phyloP scores from a whole-genome alignment of 2,888 invertebrate genomes.

The Flexamia atlantica region DNA sequence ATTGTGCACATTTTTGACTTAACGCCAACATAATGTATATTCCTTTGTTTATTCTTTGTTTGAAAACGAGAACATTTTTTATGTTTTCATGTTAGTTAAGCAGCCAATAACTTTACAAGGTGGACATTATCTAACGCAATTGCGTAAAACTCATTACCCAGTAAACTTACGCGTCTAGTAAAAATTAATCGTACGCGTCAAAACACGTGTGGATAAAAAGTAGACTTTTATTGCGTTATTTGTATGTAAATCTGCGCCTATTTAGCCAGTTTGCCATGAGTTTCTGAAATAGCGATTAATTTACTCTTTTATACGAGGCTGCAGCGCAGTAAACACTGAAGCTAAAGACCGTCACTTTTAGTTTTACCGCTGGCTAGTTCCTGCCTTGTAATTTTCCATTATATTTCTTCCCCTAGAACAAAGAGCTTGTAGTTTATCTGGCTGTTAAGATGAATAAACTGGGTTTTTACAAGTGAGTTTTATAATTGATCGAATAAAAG shows the following conservation, averaged over 20 bases:
- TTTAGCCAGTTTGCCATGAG: background rate
- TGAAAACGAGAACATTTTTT: too few relatives aligned
- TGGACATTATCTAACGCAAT: too few relatives aligned
- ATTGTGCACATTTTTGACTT: too few relatives aligned
- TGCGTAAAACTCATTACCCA: too few relatives aligned
- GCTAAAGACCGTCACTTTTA: background rate
- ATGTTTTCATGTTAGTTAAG: too few relatives aligned
- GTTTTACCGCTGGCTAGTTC: background rate
- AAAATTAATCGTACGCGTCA: background rate
- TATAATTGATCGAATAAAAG: too few relatives aligned
- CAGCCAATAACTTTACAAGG: too few relatives aligned
- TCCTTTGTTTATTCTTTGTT: too few relatives aligned
- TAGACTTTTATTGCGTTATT: constrained; percentile 9
- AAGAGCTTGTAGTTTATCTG: background rate
- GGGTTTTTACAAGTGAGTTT: too few relatives aligned
- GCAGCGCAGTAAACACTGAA: background rate
- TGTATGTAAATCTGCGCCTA: constrained; percentile 9
- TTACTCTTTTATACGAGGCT: constrained; percentile 16
- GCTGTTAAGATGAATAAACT: constrained; percentile 19
- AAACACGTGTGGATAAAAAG: background rate
- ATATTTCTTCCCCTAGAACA: background rate
- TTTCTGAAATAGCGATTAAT: constrained; percentile 34
- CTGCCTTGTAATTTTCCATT: constrained; percentile 15
- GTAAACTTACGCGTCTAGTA: background rate
- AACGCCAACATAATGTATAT: too few relatives aligned